Evolutionary conservation across 2,888 invertebrate species (phyloP), one percentile per base, ranked within the genome.

Genomic region (Syrphus vitripennis): DNA sequence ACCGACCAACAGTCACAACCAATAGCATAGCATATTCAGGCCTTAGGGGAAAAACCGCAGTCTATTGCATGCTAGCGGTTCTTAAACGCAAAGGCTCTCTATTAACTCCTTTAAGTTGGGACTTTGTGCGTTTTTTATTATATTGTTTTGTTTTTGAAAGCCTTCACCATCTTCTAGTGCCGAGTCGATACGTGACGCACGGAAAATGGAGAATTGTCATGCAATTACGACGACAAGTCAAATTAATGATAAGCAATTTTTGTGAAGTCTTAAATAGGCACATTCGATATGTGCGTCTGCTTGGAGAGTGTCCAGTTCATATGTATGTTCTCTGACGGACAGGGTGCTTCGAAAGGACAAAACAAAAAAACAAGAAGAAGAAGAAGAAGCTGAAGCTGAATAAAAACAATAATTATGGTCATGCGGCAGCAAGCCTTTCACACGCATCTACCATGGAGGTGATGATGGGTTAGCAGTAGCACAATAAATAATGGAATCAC

Each of bases 161-260:
- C 16, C 10, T 59, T 48, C 19, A 7, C 14, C 45, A 42, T 31
- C 19, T 16, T 31, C 19, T 16, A 57, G 24, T 61, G 70, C 31
- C 16, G 34, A 34, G 34, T 10, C 34, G 57, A 77, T 82, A 82
- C 86, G 82, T 86, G 82, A 86, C 74, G 86, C 82, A 82, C 72
- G 70, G 82, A 82, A 86, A 70, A 82, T 86, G 77, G 82, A 26
- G 77, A 82, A 82, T 77, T 86, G 86, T 86, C 86, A 86, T 86
- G 86, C 86, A 86, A 86, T 86, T 86, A 82, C 86, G 77, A 78
- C 82, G 86, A 82, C 86, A 86, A 82, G 82, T 82, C 86, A 82
- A 82, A 86, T 86, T 86, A 86, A 86, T 82, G 86, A 82, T 86
- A 82, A 77, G 74, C 74, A 86, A 86, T 82, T 82, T 86, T 86